phyloP scores from a whole-genome alignment of 2,113 vertebrate species.

The Ptyas mucosa region DNA sequence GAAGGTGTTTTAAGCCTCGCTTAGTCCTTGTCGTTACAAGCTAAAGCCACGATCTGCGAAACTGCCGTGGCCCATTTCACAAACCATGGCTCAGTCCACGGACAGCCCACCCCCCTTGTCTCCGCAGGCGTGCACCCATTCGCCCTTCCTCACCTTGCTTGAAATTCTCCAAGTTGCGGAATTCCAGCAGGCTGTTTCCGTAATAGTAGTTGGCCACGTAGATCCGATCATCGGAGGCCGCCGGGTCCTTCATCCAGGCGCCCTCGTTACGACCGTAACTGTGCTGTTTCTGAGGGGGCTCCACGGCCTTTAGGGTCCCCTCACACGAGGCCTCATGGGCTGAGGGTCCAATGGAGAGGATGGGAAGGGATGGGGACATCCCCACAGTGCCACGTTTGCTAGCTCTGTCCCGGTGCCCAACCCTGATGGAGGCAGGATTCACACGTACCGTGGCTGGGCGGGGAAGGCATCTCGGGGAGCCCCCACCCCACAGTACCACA shows the following conservation, averaged over 20 bases:
- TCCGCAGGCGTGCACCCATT: neutral
- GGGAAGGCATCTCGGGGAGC: fast-evolving
- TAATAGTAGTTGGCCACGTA: constrained; percentile 98
- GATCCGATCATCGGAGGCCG: constrained; percentile 86
- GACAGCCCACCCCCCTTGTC: neutral
- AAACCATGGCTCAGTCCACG: neutral
- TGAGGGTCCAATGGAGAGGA: constrained; percentile 45
- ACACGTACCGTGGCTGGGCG: neutral
- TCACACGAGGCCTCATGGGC: constrained; percentile 83
- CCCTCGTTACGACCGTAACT: constrained; percentile 95
- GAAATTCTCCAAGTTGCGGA: constrained; percentile 93
- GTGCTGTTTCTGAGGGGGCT: constrained; percentile 84
- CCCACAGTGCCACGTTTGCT: neutral
- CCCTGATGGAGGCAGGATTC: neutral
- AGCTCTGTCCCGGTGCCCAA: neutral
- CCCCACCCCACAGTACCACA: too few species aligned
- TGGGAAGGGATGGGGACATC: fast-evolving
- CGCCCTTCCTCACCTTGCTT: constrained; percentile 81
- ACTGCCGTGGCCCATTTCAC: neutral
- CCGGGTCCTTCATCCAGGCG: constrained; percentile 97
- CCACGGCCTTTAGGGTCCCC: constrained; percentile 85
- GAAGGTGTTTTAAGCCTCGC: neutral
- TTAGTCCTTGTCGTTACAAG: neutral
- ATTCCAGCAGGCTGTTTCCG: constrained; percentile 94
- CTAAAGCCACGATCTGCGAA: neutral